phyloP scores from a whole-genome alignment of 2,888 invertebrate genomes.

The Caenorhabditis sp. region DNA sequence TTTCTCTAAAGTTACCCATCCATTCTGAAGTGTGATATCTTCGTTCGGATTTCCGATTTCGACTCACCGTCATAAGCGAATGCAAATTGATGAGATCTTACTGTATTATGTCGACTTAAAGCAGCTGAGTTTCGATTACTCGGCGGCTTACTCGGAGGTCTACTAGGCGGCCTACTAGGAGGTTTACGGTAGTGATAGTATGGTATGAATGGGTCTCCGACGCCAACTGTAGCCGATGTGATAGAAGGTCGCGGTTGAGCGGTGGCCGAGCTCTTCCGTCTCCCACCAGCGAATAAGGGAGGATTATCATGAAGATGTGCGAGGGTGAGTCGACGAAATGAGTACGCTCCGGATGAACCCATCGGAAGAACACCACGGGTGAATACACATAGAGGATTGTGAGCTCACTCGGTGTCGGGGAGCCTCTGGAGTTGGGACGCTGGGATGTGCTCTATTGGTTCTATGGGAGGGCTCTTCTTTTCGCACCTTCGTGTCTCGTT shows the following conservation, averaged over 20 bases:
- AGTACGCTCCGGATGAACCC: conserved; percentile 77
- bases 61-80: conserved; percentile 58
- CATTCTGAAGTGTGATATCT: too few relatives aligned
- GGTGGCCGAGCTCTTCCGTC: conserved; percentile 55
- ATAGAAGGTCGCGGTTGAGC: conserved; percentile 60
- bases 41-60: too few relatives aligned
- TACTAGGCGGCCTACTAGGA: conserved; percentile 73
- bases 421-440: conserved; percentile 27
- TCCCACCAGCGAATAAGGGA: conserved; percentile 41
- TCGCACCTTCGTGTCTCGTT: conserved; percentile 66
- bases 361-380: conserved; percentile 58
- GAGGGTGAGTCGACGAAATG: conserved; percentile 76
- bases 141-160: conserved; percentile 70
- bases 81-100: conserved; percentile 63
- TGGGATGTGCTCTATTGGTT: conserved; percentile 64
- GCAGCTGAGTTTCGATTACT: conserved; percentile 67
- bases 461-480: conserved; percentile 66
- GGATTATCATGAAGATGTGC: conserved; percentile 63
- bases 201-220: conserved; percentile 60
- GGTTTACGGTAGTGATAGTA: conserved; percentile 70
- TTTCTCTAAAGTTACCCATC: too few relatives aligned
- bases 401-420: conserved; percentile 5
- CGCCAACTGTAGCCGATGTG: conserved; percentile 52
- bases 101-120: conserved; percentile 73
- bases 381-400: conserved; percentile 62